Evolutionary conservation across 2,113 vertebrate species (phyloP), one percentile per base, ranked within the genome.

Genomic region (Trichomycterus rosablanca): DNA sequence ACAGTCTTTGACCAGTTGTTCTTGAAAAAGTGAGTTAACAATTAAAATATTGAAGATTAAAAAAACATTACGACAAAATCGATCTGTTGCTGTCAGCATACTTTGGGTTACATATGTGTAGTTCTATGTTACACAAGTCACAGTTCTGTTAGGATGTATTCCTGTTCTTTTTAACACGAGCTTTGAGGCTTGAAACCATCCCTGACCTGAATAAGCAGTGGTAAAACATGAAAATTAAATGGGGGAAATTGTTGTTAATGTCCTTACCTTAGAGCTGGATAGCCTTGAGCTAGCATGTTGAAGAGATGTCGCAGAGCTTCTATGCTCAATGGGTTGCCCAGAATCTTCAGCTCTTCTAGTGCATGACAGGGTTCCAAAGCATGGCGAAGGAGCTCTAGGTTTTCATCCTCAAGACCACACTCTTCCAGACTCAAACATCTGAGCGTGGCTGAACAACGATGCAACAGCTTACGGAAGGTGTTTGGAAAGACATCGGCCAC

Each of bases 251-350:
- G n/a, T 35, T 52, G 5, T 5, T 19, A 30, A 16, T 28, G n/a
- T 53, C n/a, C 54, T 61, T 57, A 87, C 70, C 75, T 84, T 22
- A 98, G 74, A 43, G 65, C 55, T 1, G 89, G 90, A 57, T 94
- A 84, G 1, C 83, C 79, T 20, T 48, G 54, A 2, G 80, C 78
- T 6, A 98, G 78, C 20, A 81, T 67, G 0, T 67, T 44, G 56
- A 98, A 93, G 16, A 98, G 78, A 5, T 69, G 71, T 45, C 59
- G 78, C 30, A 95, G 84, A 7, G 81, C 89, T 2, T 42, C 70
- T 1, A 86, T 87, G 35, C 70, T 85, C 53, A 98, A 70, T 0
- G 95, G 95, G 68, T 98, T 98, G 42, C 93, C 94, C 68, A 97
- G 70, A 19, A 98, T 80, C 74, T 88, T 93, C 19, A 98, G 80